phyloP scores from a whole-genome alignment of 2,113 vertebrate genomes.

The Mesoclemmys tuberculata region DNA sequence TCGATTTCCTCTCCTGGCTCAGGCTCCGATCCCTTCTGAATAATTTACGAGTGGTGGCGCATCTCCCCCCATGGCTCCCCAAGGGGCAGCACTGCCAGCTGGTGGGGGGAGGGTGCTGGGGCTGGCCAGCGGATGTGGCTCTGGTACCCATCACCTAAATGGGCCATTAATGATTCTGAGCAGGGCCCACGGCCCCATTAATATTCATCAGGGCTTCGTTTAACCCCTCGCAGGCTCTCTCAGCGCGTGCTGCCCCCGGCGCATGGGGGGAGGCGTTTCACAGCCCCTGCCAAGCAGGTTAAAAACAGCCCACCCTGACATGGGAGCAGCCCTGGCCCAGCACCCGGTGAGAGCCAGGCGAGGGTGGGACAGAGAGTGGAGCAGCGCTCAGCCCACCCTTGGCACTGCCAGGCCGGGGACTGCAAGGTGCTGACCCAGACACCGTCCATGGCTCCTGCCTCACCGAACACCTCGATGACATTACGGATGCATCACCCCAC shows the following conservation, averaged over 20 bases:
- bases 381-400: too few relatives aligned
- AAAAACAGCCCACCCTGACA: too few relatives aligned
- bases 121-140: not conserved
- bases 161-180: not conserved
- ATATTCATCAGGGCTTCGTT: not conserved
- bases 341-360: not conserved
- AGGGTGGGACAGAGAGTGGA: not conserved
- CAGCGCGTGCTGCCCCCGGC: too few relatives aligned
- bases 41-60: not conserved
- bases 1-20: not conserved
- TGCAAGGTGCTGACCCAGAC: not conserved
- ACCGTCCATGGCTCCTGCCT: not conserved
- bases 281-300: too few relatives aligned
- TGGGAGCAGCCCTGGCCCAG: too few relatives aligned
- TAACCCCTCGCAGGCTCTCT: not conserved
- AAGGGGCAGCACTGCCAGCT: not conserved
- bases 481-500: too few relatives aligned
- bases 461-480: not conserved
- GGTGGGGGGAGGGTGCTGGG: not conserved
- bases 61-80: too few relatives aligned
- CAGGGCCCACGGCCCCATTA: not conserved
- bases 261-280: too few relatives aligned
- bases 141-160: not conserved
- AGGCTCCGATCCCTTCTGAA: not conserved
- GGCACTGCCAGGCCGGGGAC: not conserved